Conservation (phyloP, 2,113 vertebrate species). For the Cercocebus atys region DNA sequence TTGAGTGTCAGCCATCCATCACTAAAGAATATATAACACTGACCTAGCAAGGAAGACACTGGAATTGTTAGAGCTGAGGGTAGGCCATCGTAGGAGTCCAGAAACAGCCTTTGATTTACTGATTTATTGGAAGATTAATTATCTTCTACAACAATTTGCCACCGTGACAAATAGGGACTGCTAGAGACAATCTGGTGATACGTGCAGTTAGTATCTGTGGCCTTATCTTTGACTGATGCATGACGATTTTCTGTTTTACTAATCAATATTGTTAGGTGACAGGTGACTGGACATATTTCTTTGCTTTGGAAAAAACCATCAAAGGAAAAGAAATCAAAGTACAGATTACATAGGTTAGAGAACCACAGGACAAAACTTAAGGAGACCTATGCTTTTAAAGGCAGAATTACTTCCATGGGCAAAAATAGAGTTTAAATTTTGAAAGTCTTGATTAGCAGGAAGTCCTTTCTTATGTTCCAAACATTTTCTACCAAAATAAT, state of each 20-base stretch:
- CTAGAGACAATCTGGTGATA: accelerated
- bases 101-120: background rate
- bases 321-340: background rate
- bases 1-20: background rate
- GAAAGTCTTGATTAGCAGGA: background rate
- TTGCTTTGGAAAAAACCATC: background rate
- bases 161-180: background rate
- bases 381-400: background rate
- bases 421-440: background rate
- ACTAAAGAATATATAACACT: background rate
- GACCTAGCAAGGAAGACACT: background rate
- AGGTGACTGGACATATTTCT: background rate
- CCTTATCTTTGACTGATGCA: background rate
- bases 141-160: background rate
- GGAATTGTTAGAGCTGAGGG: background rate
- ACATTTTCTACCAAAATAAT: background rate
- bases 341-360: background rate
- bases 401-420: background rate
- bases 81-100: background rate
- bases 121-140: background rate
- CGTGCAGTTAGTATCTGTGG: background rate
- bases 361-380: background rate
- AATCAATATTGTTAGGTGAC: background rate
- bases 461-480: background rate
- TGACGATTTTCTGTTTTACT: background rate